Evolutionary conservation across 2,888 invertebrate genomes (phyloP), one percentile per base, ranked within the genome.

Genomic region (Eurytoma adleriae): DNA sequence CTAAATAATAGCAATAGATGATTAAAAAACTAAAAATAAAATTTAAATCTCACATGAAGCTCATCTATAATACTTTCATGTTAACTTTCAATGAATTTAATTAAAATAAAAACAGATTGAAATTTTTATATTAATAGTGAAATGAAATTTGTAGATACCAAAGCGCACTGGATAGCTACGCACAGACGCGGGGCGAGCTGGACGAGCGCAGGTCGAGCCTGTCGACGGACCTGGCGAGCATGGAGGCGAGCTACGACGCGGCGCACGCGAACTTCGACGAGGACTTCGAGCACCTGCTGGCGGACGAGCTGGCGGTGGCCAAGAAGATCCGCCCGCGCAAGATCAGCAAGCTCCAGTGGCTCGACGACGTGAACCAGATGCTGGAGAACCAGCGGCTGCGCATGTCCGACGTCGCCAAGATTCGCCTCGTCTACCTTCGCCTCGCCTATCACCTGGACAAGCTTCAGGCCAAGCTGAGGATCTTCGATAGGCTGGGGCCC

Each of bases 141-240:
- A 62, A 48, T 5, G 52, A 30, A 30, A 7, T 75, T 75, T 75
- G 18, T 14, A 79, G 76, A 3, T 80, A 86, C 20, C 61, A 80
- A 40, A 66, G 68, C 3, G 24, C 82, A 50, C 30, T 86, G 70
- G 83, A 85, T n/a, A 82, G 83, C 30, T 86, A 82, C 40, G 69
- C 52, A 13, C 69, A 71, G 2, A n/a, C 16, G 1, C 67, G 71
- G 30, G n/a, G 48, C 18, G 50, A 70, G 14, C 30, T 79, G 4
- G 73, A 79, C n/a, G n/a, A 66, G 3, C 72, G 77, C 20, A 68
- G 27, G 1, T 18, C 73, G 52, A 61, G 52, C 30, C 64, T 84
- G 1, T 20, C 66, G 16, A 40, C 66, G 12, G 24, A 24, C 10
- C 20, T 80, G 13, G 16, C 74, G 27, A 56, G 14, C 13, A 66